Base-by-base conservation (phyloP, 2,888 invertebrate species). In the Silvanus unidentatus region DNA sequence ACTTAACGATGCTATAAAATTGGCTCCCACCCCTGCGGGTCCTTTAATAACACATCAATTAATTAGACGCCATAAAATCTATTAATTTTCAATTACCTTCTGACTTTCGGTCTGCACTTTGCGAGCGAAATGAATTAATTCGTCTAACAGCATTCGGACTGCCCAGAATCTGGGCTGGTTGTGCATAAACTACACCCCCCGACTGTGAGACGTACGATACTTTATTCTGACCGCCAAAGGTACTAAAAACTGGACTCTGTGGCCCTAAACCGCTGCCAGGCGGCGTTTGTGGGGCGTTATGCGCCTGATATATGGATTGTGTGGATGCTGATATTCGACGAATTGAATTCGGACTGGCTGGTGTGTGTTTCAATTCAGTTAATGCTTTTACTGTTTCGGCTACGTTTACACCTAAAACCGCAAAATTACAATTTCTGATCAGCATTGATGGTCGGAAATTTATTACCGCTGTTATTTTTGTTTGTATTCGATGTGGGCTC, bases 371-470 rank as follows among this genome's bases (percentile, higher is more conserved):
- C 50, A 90, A 71, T 63, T 90, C 88, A 0, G 89, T 90, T 44
- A 92, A 72, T 34, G 88, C 89, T 66, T 89, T 87, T 5, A 91
- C 88, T 0, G 90, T 89, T 69, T 91, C 90, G 0, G 91, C 89
- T 12, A 92, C 91, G 60, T 83, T 85, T 30, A 82, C 75, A 40
- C 75, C 73, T 58, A 41, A 16, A 28, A 40, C 13, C 1, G 27
- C 10, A 22, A 39, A 36, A 43, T 27, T 15, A 15, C 6, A 39
- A 16, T 34, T 28, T 12, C 34, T 14, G 39, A 43, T 40, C 43
- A 15, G 47, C 40, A 40, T 47, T 47, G 28, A 38, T 22, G 22
- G 3, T 22, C 4, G 22, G 22, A 22, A 22, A 22, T 22, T 22
- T 8, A 3, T 22, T 22, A 34, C 34, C 34, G n/a, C n/a, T n/a